Conservation (phyloP, 2,888 invertebrate species). For the Buathra laborator region DNA sequence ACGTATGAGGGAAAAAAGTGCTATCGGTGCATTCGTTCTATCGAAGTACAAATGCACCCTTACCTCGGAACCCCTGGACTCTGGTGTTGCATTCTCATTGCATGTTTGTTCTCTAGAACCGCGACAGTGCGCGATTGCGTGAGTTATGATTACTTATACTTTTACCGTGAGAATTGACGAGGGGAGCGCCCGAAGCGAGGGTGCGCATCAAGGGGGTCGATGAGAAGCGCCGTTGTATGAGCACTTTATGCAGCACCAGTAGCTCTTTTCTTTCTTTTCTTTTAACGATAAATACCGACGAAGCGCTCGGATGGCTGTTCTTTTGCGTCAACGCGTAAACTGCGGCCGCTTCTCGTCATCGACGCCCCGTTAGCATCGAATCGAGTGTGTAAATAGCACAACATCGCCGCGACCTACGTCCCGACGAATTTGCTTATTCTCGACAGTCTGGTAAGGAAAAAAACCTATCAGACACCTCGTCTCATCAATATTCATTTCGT, state of each 20-base stretch:
- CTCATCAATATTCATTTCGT: conserved; percentile 1
- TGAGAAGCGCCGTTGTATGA: conserved; percentile 9
- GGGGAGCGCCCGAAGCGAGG: neutral
- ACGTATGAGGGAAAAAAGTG: neutral
- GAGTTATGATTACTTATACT: conserved; percentile 24
- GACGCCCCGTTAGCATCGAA: conserved; percentile 34
- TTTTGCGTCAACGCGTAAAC: conserved; percentile 19
- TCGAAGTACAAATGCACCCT: neutral
- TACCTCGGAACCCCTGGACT: neutral
- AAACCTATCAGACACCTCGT: neutral
- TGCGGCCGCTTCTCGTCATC: conserved; percentile 11
- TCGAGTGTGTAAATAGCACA: conserved; percentile 25
- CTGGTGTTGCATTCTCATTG: neutral
- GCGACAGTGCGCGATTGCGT: neutral
- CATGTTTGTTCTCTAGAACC: neutral
- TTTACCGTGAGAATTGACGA: neutral
- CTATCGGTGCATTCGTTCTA: neutral
- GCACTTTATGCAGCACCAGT: neutral
- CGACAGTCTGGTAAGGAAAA: neutral
- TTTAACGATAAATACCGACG: conserved; percentile 8
- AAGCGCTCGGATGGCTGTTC: neutral
- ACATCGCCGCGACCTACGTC: conserved; percentile 5
- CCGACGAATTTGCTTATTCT: conserved; percentile 24
- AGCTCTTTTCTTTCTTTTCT: conserved; percentile 15
- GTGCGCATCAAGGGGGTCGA: conserved; percentile 17